Base-by-base conservation (phyloP, 2,888 invertebrate genomes). In the Eutolmus rufibarbis region DNA sequence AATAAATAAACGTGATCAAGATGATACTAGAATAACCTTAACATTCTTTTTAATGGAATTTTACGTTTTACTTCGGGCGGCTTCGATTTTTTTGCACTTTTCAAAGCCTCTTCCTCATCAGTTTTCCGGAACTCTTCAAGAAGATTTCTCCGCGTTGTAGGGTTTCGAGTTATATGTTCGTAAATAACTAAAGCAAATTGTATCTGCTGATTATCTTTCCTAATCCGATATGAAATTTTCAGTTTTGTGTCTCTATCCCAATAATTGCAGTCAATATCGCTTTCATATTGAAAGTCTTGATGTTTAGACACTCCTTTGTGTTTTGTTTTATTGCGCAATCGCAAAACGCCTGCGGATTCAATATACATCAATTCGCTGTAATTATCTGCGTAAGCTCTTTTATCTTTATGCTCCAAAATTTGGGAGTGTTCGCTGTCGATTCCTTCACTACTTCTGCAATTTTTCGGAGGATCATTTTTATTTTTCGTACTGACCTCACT, bases 171-270 rank as follows among this genome's bases (percentile, higher is more conserved):
- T n/a, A 90, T 40, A 86, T 90, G 89, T 86, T 90, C 91, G 89
- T 91, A 91, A 74, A 91, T 90, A 16, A 91, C 90, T 85, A 91
- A 89, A 9, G 90, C 91, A 85, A 91, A 91, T 89, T 91, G 90
- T 82, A 91, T 88, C 87, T 90, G 89, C 87, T 91, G 90, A 87
- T 90, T 90, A 40, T 89, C 86, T 16, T 89, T 51, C 40, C 90
- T 89, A 40, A 90, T 90, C 31, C 90, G 88, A 89, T 91, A 91
- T 23, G 91, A 91, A 66, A 91, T 89, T 85, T 90, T 90, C 87
- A 91, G 88, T 88, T 90, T 90, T 8, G 90, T 90, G 40, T 89
- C 89, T 19, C 91, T 89, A 87, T 91, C 90, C 88, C 89, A 89
- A 43, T 81, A 46, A 79, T 74, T 14, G 16, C 2, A 16, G 31